Percentiles rank a stretch among this genome's conserved stretches.
Evolutionary conservation across 2,888 invertebrate species (phyloP).

Genomic region (Diachrysia chrysitis): DNA sequence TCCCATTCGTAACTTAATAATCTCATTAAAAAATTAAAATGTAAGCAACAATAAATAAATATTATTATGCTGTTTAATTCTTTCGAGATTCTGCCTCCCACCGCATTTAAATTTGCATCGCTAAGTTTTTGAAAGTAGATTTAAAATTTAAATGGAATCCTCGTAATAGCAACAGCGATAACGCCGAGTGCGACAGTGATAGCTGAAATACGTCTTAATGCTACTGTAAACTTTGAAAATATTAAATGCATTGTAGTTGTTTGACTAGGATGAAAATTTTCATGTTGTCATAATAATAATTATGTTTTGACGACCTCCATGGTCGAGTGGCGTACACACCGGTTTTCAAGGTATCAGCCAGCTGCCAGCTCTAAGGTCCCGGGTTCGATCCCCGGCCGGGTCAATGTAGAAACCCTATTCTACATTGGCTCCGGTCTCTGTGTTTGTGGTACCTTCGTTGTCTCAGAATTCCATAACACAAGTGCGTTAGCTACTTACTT

Average conservation of each 20-base stretch:
- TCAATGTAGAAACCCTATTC: no score
- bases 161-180: constrained; percentile 20
- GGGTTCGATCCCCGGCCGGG: no score
- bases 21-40: not conserved
- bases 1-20: not conserved
- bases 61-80: not conserved
- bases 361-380: no score
- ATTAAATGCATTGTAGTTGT: constrained; percentile 2
- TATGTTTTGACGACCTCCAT: no score
- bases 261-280: not conserved
- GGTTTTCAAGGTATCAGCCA: no score
- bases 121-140: constrained; percentile 20
- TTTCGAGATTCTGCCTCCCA: not conserved
- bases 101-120: constrained; percentile 15
- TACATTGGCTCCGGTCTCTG: no score
- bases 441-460: no score
- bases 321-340: no score
- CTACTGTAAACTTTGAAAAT: constrained; percentile 10
- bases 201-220: constrained; percentile 25
- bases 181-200: constrained; percentile 15
- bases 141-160: constrained; percentile 39
- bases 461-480: no score
- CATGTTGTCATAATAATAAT: no score
- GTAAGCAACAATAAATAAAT: constrained; percentile 6
- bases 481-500: no score